These are phyloP conservation scores for Clarias fuscus DNA, from an alignment of 2,797 vertebrate genomes.

Conservation along the genomic window DNA sequence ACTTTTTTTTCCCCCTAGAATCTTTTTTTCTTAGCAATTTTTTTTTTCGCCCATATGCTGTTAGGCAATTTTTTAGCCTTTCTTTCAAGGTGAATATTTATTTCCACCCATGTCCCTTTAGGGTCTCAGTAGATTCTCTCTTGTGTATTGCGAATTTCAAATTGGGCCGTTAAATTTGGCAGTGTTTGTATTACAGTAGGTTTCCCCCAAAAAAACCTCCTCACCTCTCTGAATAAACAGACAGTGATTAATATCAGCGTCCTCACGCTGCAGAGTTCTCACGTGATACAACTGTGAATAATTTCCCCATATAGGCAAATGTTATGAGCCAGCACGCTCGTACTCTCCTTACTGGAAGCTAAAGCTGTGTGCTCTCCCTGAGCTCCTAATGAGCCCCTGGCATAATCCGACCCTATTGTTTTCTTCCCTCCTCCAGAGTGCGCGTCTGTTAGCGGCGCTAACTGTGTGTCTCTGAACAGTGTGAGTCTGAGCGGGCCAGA, in stretches of 20 bases:
- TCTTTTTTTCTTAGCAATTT: no score
- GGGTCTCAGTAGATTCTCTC: no score
- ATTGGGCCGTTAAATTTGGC: no score
- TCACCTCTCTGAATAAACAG: not conserved
- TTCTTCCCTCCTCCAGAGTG: conserved; percentile 25
- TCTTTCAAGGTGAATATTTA: no score
- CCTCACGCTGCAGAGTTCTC: not conserved
- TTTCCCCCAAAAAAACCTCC: not conserved
- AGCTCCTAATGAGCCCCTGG: conserved; percentile 36
- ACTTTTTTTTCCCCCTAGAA: no score
- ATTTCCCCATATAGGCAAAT: conserved; percentile 14
- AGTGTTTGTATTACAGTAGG: no score
- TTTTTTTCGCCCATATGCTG: no score
- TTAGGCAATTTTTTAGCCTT: no score
- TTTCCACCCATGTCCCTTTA: no score
- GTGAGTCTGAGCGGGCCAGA: conserved; percentile 64
- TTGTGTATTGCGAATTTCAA: no score
- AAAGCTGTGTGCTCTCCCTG: conserved; percentile 12
- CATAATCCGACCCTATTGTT: conserved; percentile 24
- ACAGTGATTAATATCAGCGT: conserved; percentile 3
- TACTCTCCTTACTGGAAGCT: conserved; percentile 10
- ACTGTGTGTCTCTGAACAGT: conserved; percentile 52
- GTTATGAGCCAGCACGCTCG: conserved; percentile 28
- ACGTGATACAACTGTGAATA: not conserved
- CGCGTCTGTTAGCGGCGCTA: conserved; percentile 44